Evolutionary conservation across 2,113 vertebrate genomes (phyloP), one percentile per base, ranked within the genome.

Genomic region (Ophthalmolycus amberensis): DNA sequence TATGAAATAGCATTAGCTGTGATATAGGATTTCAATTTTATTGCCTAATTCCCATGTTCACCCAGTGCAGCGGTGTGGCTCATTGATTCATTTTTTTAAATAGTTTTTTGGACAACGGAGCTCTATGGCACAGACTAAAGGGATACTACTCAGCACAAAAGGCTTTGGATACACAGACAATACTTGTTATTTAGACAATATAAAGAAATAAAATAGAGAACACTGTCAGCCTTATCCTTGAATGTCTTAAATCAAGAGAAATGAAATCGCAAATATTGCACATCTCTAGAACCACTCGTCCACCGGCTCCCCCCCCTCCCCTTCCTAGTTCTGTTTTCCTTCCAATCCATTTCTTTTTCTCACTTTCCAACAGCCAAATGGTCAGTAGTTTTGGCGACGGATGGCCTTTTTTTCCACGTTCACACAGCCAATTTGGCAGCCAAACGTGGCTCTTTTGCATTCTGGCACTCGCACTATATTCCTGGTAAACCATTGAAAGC

Each of bases 381-480:
- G 38, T 37, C 0, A 18, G 58, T 58, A 1, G 46, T 77, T 64
- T 32, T 32, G 38, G n/a, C 29, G 2, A 6, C 9, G 9, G 22
- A 3, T 46, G 5, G 4, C 75, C 9, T 56, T 40, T 71, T 40
- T 52, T 66, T 38, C 34, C 4, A 11, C 34, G 10, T 60, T 71
- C 54, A 34, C 60, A 27, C 79, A 71, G 56, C 60, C 46, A 83
- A 1, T 73, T 72, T 79, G 52, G 60, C 64, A 66, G 78, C 11
- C 42, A 15, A 62, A 25, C 50, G 79, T 20, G 32, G 22, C 38
- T 71, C 27, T 8, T 29, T 71, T 8, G 58, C 27, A 20, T 58
- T 38, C 32, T 72, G 29, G 73, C 71, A 63, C 38, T 69, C 5
- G 0, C 3, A 38, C 27, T 18, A 37, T 76, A 44, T 66, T 78